These are phyloP conservation scores for Eupsittula cactorum DNA, from an alignment of 2,113 vertebrate species.

Conservation along the genomic window DNA sequence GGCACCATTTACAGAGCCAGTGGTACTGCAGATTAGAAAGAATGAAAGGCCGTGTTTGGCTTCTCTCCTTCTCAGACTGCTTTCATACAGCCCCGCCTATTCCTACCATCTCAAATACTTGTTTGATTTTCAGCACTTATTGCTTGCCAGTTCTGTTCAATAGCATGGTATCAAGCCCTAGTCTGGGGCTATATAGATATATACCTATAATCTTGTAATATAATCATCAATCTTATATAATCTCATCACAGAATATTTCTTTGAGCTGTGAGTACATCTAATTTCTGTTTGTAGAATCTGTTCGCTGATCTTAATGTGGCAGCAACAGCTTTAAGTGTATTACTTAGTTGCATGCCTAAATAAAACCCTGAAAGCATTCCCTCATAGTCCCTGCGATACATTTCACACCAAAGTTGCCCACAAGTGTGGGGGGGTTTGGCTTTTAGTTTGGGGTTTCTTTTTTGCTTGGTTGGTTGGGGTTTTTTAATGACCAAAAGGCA, in stretches of 20 bases:
- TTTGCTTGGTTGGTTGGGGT: background rate
- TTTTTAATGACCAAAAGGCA: background rate
- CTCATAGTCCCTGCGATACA: background rate
- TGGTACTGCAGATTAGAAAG: background rate
- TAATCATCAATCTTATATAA: background rate
- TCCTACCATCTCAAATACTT: background rate
- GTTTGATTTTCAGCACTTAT: background rate
- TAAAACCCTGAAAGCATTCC: background rate
- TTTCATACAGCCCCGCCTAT: background rate
- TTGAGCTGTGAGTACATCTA: background rate
- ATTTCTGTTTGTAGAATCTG: background rate
- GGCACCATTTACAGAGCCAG: background rate
- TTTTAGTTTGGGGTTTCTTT: background rate
- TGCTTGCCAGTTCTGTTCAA: background rate
- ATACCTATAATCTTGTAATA: background rate
- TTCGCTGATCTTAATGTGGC: background rate
- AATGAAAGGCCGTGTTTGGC: background rate
- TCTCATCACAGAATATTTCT: background rate
- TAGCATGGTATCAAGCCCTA: background rate
- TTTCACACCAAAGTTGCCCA: background rate
- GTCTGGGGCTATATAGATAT: background rate
- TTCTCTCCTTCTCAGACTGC: background rate
- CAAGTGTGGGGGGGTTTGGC: background rate
- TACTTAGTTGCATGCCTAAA: background rate
- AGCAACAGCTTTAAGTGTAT: background rate